Evolutionary conservation across 2,888 invertebrate species (phyloP).

Genomic region (Bugula neritina): DNA sequence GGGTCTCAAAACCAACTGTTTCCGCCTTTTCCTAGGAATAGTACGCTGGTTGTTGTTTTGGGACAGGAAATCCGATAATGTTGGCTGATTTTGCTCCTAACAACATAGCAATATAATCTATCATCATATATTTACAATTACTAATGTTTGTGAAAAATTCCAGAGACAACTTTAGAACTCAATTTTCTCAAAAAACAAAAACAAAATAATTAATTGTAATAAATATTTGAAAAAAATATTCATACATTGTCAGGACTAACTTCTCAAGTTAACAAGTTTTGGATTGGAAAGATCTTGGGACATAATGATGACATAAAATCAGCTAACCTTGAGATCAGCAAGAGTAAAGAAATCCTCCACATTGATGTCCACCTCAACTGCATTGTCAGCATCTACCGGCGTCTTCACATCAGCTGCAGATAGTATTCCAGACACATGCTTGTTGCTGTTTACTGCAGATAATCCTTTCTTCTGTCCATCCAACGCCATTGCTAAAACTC

Average conservation of each 20-base stretch:
- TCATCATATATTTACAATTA: no score
- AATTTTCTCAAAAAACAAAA: no score
- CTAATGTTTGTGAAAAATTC: no score
- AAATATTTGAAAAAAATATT: no score
- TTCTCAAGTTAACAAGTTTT: no score
- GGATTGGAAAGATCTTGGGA: no score
- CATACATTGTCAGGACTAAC: no score
- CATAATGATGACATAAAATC: no score
- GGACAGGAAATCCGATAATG: neutral
- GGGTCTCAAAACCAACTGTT: neutral
- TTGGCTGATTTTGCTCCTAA: conserved; percentile 12
- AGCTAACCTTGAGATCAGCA: conserved; percentile 24
- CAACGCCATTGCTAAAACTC: conserved; percentile 43
- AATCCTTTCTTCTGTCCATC: conserved; percentile 39
- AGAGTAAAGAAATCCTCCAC: conserved; percentile 27
- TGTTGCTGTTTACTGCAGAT: conserved; percentile 36
- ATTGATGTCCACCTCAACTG: conserved; percentile 30
- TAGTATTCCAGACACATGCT: conserved; percentile 29
- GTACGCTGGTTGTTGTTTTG: neutral
- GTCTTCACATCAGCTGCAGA: conserved; percentile 37
- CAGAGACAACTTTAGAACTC: no score
- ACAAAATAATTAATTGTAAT: no score
- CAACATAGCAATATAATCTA: no score
- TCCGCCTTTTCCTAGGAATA: neutral
- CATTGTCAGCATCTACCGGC: conserved; percentile 42